These are phyloP conservation scores for Lithosia quadra DNA, from an alignment of 2,888 invertebrate genomes.

Conservation along the genomic window DNA sequence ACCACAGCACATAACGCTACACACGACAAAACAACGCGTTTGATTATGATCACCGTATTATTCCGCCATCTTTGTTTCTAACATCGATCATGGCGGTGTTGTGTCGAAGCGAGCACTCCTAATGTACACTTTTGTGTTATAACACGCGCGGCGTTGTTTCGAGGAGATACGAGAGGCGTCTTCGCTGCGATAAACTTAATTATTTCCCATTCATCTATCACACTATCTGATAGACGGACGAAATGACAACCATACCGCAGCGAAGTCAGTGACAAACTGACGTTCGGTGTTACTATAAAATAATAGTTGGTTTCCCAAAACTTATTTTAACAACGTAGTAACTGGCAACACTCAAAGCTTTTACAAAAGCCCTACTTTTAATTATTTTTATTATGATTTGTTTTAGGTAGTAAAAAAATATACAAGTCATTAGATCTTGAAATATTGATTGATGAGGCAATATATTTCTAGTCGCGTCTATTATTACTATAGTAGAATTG, in stretches of 20 bases:
- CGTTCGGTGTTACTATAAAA: conserved; percentile 61
- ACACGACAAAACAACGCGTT: conserved; percentile 77
- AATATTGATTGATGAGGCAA: neutral
- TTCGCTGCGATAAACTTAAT: conserved; percentile 79
- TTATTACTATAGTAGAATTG: neutral
- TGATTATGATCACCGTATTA: conserved; percentile 85
- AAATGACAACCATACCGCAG: conserved; percentile 85
- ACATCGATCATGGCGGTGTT: conserved; percentile 86
- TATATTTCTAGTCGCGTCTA: neutral
- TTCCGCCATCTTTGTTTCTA: conserved; percentile 87
- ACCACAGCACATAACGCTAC: conserved; percentile 83
- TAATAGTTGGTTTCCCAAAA: conserved; percentile 22
- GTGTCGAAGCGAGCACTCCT: conserved; percentile 61
- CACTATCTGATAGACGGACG: conserved; percentile 78
- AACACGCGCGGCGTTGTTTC: conserved; percentile 64
- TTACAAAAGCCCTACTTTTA: neutral
- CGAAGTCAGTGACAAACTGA: conserved; percentile 86
- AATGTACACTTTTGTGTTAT: conserved; percentile 59
- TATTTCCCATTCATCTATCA: conserved; percentile 84
- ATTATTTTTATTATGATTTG: too few species aligned
- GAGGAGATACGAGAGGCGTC: conserved; percentile 59
- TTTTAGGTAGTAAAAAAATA: too few species aligned
- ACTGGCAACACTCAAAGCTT: neutral
- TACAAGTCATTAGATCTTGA: neutral
- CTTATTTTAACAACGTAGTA: neutral